These are phyloP conservation scores for Cremastinae sp. DNA, from an alignment of 2,888 invertebrate genomes.

Conservation along the genomic window DNA sequence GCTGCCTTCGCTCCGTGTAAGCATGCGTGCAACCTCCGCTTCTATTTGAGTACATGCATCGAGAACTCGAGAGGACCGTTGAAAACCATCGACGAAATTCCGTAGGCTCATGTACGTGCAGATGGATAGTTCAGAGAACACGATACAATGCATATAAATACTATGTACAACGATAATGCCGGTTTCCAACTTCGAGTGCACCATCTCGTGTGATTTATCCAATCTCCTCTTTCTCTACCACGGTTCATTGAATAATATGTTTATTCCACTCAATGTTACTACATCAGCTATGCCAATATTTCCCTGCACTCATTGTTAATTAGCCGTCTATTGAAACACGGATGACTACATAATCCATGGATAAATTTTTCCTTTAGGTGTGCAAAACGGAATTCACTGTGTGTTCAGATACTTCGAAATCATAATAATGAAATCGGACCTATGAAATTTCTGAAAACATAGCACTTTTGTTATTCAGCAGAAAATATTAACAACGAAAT, in stretches of 20 bases:
- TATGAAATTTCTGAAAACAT: too few species aligned
- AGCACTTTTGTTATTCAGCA: too few species aligned
- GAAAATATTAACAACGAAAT: not conserved
- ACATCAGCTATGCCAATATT: too few species aligned
- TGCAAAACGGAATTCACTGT: too few species aligned
- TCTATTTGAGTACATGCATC: not conserved
- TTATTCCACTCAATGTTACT: too few species aligned
- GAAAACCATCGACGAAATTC: constrained; percentile 53
- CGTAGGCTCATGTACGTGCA: constrained; percentile 22
- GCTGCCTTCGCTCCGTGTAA: not conserved
- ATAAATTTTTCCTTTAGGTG: not conserved
- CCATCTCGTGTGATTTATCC: constrained; percentile 31
- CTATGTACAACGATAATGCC: not conserved
- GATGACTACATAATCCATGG: not conserved
- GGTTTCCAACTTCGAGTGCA: constrained; percentile 16
- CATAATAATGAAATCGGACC: not conserved
- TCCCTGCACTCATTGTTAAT: too few species aligned
- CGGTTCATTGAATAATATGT: too few species aligned
- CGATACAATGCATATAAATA: not conserved
- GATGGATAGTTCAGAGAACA: constrained; percentile 10
- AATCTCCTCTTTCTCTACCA: not conserved
- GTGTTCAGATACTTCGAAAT: not conserved
- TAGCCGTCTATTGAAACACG: constrained; percentile 30
- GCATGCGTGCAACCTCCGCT: constrained; percentile 13
- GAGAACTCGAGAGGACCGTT: constrained; percentile 28